Evolutionary conservation across 1,140 invertebrate species (phyloP).

Genomic region (Archegozetes longisetosus): DNA sequence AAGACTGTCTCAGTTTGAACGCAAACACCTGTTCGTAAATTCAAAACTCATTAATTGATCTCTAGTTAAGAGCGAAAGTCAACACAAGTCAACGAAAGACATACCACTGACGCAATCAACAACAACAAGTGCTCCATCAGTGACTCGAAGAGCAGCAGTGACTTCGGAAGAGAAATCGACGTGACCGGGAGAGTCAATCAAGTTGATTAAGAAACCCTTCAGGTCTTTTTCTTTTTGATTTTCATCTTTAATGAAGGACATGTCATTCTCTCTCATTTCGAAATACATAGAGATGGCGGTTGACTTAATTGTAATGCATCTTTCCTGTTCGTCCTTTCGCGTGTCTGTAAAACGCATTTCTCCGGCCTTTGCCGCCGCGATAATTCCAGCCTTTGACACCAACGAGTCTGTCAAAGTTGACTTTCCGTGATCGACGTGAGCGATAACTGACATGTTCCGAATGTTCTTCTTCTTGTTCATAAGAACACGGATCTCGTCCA

Average conservation of each 20-base stretch:
- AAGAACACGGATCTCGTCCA: constrained; percentile 97
- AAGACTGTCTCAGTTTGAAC: constrained; percentile 45
- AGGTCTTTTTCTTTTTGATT: constrained; percentile 27
- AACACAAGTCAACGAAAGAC: neutral
- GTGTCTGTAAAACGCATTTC: constrained; percentile 99
- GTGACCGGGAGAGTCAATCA: constrained; percentile 46
- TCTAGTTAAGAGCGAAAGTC: neutral
- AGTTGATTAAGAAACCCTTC: constrained; percentile 41
- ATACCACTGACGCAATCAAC: constrained; percentile 43
- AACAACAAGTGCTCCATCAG: constrained; percentile 43
- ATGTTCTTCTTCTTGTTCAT: constrained; percentile 99
- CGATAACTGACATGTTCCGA: constrained; percentile 99
- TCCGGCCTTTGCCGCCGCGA: constrained; percentile 92
- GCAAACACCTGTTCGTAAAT: constrained; percentile 37
- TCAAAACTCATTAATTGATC: neutral
- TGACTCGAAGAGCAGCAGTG: constrained; percentile 44
- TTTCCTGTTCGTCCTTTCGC: constrained; percentile 56
- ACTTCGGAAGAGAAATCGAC: constrained; percentile 46
- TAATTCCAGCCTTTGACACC: constrained; percentile 99
- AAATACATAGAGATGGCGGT: constrained; percentile 52
- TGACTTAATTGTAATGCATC: constrained; percentile 98
- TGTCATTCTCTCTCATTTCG: constrained; percentile 34
- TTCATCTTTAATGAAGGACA: constrained; percentile 27
- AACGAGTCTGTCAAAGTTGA: constrained; percentile 98
- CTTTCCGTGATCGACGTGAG: constrained; percentile 99